Evolutionary conservation across 2,113 vertebrate genomes (phyloP).

Genomic region (Alces alces): DNA sequence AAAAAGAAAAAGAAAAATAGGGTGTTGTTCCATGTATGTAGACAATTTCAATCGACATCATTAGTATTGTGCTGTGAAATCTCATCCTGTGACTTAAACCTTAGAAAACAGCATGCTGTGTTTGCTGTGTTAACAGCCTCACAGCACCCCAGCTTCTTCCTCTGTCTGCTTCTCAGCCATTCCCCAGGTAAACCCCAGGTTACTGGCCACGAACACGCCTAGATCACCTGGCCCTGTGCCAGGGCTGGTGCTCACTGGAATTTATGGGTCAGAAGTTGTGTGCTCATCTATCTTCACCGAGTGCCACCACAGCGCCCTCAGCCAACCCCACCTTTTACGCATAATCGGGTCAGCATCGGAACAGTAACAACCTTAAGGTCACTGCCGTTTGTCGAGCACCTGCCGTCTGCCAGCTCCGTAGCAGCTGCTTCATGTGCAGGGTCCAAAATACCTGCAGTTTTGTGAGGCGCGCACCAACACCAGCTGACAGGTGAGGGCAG

Average conservation of each 20-base stretch:
- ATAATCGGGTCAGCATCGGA: background rate
- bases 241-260: no score
- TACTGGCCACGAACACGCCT: background rate
- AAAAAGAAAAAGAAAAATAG: background rate
- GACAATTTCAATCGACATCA: background rate
- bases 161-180: background rate
- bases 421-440: background rate
- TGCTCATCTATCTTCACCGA: background rate
- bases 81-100: background rate
- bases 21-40: background rate
- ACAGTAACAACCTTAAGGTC: background rate
- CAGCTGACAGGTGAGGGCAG: background rate
- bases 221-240: background rate
- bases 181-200: background rate
- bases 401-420: background rate
- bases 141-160: background rate
- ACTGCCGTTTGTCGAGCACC: background rate
- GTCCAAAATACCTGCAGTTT: background rate
- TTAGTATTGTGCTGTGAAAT: background rate
- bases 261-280: no score
- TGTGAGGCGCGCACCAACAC: background rate
- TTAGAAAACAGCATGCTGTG: rapidly evolving
- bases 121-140: background rate
- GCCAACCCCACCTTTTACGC: rapidly evolving
- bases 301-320: background rate